phyloP scores from a whole-genome alignment of 2,113 vertebrate species.

The Polypterus senegalus region DNA sequence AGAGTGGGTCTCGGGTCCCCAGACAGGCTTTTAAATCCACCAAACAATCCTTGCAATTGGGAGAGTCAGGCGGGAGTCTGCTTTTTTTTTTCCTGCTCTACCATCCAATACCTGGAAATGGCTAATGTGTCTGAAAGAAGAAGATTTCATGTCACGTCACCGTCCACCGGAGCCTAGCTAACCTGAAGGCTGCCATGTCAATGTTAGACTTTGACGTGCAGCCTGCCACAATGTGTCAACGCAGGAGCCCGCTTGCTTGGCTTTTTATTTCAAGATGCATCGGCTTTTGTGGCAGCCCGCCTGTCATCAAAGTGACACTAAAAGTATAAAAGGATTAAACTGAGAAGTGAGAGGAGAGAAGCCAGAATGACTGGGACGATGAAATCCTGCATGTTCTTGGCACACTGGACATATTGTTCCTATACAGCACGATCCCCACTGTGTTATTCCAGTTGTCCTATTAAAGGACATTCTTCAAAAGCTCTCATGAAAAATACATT shows the following conservation, averaged over 20 bases:
- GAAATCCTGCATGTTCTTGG: no score
- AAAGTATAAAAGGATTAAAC: slow-evolving; percentile 35
- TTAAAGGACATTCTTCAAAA: no score
- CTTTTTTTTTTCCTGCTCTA: not conserved
- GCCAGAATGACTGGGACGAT: no score
- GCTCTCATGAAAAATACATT: no score
- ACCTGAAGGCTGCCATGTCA: slow-evolving; percentile 30
- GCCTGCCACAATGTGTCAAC: slow-evolving; percentile 50
- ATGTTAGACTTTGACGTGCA: slow-evolving; percentile 32
- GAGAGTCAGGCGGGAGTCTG: not conserved
- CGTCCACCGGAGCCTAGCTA: slow-evolving; percentile 27
- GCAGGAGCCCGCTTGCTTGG: slow-evolving; percentile 31
- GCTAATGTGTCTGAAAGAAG: slow-evolving; percentile 31
- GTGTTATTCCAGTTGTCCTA: no score
- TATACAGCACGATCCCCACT: no score
- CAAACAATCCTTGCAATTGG: accelerated
- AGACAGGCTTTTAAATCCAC: slow-evolving; percentile 1
- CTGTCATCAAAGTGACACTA: slow-evolving; percentile 44
- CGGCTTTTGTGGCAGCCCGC: slow-evolving; percentile 7
- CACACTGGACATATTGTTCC: no score
- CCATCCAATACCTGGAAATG: slow-evolving; percentile 12
- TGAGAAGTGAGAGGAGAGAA: not conserved
- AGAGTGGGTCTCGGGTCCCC: not conserved
- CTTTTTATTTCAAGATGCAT: slow-evolving; percentile 27
- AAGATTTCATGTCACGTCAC: slow-evolving; percentile 33